A percentile compares a stretch with the other conserved stretches of the same genome.
Evolutionary conservation across 2,888 invertebrate species (phyloP).

Genomic region (Callosobruchus maculatus): DNA sequence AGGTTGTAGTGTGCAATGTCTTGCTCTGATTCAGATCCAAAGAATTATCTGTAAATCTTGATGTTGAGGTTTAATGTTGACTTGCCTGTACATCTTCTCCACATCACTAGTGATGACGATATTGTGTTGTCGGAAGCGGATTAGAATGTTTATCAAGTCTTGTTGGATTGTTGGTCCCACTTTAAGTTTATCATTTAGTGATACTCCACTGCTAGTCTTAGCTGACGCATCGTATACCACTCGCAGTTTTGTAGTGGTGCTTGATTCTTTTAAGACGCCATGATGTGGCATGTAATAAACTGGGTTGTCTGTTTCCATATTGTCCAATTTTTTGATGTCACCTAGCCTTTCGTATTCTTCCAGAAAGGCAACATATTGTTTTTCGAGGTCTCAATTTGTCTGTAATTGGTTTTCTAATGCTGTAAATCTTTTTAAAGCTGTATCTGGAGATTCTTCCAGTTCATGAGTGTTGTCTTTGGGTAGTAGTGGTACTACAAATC

Average conservation of each 20-base stretch:
- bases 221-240: slow-evolving; percentile 11
- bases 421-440: slow-evolving; percentile 8
- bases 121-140: slow-evolving; percentile 6
- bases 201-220: slow-evolving; percentile 12
- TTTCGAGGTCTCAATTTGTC: slow-evolving; percentile 5
- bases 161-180: slow-evolving; percentile 16
- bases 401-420: slow-evolving; percentile 14
- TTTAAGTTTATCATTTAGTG: slow-evolving; percentile 15
- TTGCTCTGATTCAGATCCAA: slow-evolving; percentile 4
- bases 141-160: slow-evolving; percentile 1
- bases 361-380: slow-evolving; percentile 10
- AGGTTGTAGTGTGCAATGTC: slow-evolving; percentile 4
- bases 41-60: slow-evolving; percentile 10
- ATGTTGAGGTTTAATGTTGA: slow-evolving; percentile 10
- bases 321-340: slow-evolving; percentile 10
- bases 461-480: neutral
- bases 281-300: slow-evolving; percentile 20
- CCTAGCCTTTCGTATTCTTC: slow-evolving; percentile 12
- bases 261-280: slow-evolving; percentile 16
- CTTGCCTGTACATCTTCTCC: slow-evolving; percentile 14
- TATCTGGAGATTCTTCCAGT: slow-evolving; percentile 1
- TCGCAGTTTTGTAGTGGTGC: slow-evolving; percentile 15
- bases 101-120: slow-evolving; percentile 8
- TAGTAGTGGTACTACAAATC: slow-evolving; percentile 10
- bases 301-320: neutral